These are phyloP conservation scores for Astyanax mexicanus DNA, from an alignment of 2,797 vertebrate species.

Conservation along the genomic window DNA sequence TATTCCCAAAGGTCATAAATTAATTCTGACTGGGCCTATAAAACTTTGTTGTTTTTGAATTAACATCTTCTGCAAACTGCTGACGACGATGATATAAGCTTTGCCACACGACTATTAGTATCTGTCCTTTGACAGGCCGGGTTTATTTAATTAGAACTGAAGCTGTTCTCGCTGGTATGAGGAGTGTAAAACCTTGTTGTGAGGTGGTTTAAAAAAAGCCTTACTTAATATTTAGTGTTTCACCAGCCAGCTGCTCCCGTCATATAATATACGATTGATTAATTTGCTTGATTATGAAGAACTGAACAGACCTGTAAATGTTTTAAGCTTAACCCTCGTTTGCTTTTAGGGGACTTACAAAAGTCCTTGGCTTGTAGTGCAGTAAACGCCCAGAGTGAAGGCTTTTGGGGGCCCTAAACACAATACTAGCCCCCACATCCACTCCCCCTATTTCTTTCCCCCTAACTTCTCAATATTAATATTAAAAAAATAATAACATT, in stretches of 20 bases:
- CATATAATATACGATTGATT: conserved; percentile 70
- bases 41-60: conserved; percentile 62
- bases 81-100: conserved; percentile 38
- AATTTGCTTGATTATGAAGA: conserved; percentile 53
- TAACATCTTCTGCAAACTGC: conserved; percentile 62
- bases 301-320: conserved; percentile 8
- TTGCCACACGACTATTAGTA: conserved; percentile 20
- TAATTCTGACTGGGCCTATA: conserved; percentile 68
- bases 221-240: conserved; percentile 61
- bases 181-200: conserved; percentile 70
- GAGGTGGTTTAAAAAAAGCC: conserved; percentile 56
- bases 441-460: too few relatives aligned
- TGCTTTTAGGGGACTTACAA: conserved; percentile 2
- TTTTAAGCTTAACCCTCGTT: conserved; percentile 7
- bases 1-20: conserved; percentile 69
- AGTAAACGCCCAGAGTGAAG: neutral
- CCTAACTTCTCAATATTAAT: too few relatives aligned
- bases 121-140: conserved; percentile 35
- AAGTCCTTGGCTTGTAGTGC: neutral
- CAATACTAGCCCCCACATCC: too few relatives aligned
- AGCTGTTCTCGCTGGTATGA: conserved; percentile 67
- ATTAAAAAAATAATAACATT: too few relatives aligned
- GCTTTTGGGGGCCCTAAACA: too few relatives aligned
- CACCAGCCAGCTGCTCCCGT: conserved; percentile 71
- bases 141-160: conserved; percentile 62